Evolutionary conservation across 2,113 vertebrate genomes (phyloP), one percentile per base, ranked within the genome.

Genomic region (Sorex fumeus): DNA sequence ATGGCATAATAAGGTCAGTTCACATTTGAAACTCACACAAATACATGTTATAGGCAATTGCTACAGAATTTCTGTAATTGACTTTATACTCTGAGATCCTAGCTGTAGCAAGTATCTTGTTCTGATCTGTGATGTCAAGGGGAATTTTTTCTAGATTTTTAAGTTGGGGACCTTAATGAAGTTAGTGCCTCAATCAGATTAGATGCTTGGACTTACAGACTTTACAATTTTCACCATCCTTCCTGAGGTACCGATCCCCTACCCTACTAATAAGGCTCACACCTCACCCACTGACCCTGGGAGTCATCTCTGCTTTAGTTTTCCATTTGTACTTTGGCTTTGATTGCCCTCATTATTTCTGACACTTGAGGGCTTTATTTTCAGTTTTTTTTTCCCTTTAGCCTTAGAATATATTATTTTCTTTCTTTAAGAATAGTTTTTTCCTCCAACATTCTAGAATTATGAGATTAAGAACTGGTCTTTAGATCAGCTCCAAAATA

Each of bases 21-120:
- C 27, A 32, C 66, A 32, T 53, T 66, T 47, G 30, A 87, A 87
- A 91, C 30, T 69, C 82, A 91, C 9, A 50, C 32, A 87, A 66
- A 74, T 53, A 64, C 16, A 45, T 16, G 1, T 23, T 40, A 71
- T 43, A 70, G 23, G 15, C 45, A 34, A 30, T 62, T 69, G 23
- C n/a, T 84, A 57, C 30, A 75, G 67, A 7, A 11, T 30, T 28
- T 74, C 6, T 72, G 19, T 28, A 40, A 5, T 28, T 27, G 34
- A 74, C 66, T n/a, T 28, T 80, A 53, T 18, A 27, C 19, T 12
- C 43, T 66, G 13, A 66, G 32, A 27, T 12, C 62, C 4, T 28
- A 15, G 28, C 19, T 57, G 6, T 47, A 80, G 60, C 13, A 36
- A 64, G 70, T 23, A 19, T 66, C 8, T 50, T 34, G 43, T 30